phyloP scores from a whole-genome alignment of 1,140 invertebrate genomes.

The Neodiprion pinetum region DNA sequence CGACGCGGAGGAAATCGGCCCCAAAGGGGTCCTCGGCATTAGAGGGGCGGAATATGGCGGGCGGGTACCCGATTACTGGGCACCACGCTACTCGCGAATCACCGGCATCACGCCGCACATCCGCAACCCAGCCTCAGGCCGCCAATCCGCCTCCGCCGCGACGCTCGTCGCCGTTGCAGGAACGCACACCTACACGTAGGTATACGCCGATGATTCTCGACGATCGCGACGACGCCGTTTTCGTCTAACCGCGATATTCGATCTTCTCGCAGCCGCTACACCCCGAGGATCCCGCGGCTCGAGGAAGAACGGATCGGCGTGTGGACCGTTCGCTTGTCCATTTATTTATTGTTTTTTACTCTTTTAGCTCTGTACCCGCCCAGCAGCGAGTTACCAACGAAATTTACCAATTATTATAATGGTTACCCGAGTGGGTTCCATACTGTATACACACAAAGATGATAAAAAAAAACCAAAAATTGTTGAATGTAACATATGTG shows the following conservation, averaged over 20 bases:
- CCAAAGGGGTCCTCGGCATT: not conserved
- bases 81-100: conserved; percentile 57
- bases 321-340: no score
- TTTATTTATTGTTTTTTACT: no score
- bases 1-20: conserved; percentile 10
- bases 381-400: conserved; percentile 40
- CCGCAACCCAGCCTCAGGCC: conserved; percentile 60
- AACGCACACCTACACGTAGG: not conserved
- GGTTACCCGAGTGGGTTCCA: conserved; percentile 16
- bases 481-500: no score
- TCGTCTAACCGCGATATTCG: conserved; percentile 23
- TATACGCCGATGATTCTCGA: conserved; percentile 2
- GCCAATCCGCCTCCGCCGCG: conserved; percentile 53
- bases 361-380: no score
- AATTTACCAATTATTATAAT: conserved; percentile 58
- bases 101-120: conserved; percentile 61
- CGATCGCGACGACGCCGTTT: conserved; percentile 21
- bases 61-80: conserved; percentile 58
- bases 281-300: not conserved
- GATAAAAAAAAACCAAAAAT: no score
- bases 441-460: no score
- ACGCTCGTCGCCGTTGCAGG: not conserved
- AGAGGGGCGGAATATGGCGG: conserved; percentile 45
- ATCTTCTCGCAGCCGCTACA: conserved; percentile 18
- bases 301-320: not conserved